These are phyloP conservation scores for Drosophila hydei DNA, from an alignment of 1,140 invertebrate genomes.

Conservation along the genomic window DNA sequence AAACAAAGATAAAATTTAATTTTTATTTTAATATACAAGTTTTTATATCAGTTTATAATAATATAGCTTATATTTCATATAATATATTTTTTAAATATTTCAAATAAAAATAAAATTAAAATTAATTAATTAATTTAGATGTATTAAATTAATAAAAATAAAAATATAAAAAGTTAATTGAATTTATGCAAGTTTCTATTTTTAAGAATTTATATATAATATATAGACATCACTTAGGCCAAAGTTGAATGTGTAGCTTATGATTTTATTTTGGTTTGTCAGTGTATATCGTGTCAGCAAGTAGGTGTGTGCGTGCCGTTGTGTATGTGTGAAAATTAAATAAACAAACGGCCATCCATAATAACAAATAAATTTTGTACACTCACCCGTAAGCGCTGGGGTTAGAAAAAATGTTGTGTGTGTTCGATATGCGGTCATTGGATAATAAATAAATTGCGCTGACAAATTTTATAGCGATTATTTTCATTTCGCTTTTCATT, in stretches of 20 bases:
- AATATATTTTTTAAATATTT: too few species aligned
- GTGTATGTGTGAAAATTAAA: constrained; percentile 12
- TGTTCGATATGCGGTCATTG: constrained; percentile 30
- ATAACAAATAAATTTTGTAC: background rate
- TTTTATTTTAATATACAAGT: too few species aligned
- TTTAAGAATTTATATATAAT: too few species aligned
- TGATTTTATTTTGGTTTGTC: background rate
- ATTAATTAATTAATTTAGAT: too few species aligned
- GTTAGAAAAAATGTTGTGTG: constrained; percentile 3
- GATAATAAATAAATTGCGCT: constrained; percentile 46
- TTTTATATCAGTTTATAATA: too few species aligned
- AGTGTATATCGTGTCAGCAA: constrained; percentile 19
- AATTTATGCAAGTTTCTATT: too few species aligned
- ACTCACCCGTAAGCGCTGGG: background rate
- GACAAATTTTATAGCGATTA: constrained; percentile 46
- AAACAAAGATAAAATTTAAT: too few species aligned
- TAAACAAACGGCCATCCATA: constrained; percentile 17
- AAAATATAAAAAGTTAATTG: too few species aligned
- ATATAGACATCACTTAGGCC: too few species aligned
- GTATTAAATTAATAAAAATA: too few species aligned
- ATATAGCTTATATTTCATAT: too few species aligned
- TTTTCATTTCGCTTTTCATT: constrained; percentile 32
- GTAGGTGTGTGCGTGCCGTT: background rate
- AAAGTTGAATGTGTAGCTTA: background rate
- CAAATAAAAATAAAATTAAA: too few species aligned